A percentile compares a stretch with the other conserved stretches of the same genome.
These are phyloP conservation scores for Diplodus sargus DNA, from an alignment of 2,797 vertebrate genomes.

Conservation along the genomic window DNA sequence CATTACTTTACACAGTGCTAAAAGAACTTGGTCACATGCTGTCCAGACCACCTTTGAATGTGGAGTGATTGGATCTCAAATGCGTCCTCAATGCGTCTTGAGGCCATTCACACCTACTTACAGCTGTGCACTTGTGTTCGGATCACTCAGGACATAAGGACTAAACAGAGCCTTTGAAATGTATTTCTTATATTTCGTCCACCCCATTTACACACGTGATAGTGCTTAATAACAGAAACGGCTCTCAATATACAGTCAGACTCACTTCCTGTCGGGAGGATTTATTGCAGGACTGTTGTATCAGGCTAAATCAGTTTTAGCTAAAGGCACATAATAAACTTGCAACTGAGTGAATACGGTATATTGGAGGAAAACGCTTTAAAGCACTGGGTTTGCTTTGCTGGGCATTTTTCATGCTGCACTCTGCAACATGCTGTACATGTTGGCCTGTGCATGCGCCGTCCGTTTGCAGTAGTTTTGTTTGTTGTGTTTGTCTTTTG, in stretches of 20 bases:
- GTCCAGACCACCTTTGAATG: too few species aligned
- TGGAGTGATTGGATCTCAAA: too few species aligned
- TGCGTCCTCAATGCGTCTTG: too few species aligned
- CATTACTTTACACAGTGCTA: too few species aligned
- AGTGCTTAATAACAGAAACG: not conserved
- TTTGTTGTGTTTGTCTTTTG: constrained; percentile 31
- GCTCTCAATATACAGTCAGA: not conserved
- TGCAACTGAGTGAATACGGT: not conserved
- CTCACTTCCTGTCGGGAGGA: not conserved
- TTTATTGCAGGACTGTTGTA: not conserved
- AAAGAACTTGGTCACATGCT: too few species aligned
- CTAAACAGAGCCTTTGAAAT: too few species aligned
- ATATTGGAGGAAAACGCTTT: not conserved
- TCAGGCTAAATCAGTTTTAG: not conserved
- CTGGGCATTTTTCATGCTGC: not conserved
- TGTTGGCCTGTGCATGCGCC: constrained; percentile 9
- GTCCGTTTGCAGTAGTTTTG: constrained; percentile 23
- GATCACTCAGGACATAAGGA: too few species aligned
- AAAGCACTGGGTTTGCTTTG: not conserved
- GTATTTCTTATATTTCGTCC: not conserved
- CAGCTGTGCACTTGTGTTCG: too few species aligned
- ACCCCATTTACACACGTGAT: not conserved
- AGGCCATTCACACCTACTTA: too few species aligned
- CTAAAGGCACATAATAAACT: not conserved
- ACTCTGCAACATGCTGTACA: constrained; percentile 8